A percentile compares a stretch with the other conserved stretches of the same genome.
These are phyloP conservation scores for Eublepharis macularius DNA, from an alignment of 2,113 vertebrate genomes.

Conservation along the genomic window DNA sequence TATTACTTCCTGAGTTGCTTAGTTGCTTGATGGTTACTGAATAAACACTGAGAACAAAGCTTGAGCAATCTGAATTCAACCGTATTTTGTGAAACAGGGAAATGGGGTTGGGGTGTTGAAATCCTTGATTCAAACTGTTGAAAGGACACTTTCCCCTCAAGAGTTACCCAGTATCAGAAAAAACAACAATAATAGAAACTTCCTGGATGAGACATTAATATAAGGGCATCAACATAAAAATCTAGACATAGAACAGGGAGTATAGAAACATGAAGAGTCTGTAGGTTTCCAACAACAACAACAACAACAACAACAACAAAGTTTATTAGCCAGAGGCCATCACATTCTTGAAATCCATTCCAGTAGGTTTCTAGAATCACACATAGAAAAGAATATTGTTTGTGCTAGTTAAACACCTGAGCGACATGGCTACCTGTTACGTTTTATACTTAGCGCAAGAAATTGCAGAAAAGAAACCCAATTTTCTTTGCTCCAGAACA, in stretches of 20 bases:
- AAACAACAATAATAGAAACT: neutral
- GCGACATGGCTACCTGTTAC: neutral
- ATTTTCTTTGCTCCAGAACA: neutral
- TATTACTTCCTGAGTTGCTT: neutral
- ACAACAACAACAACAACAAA: too few species aligned
- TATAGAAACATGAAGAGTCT: neutral
- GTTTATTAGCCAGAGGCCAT: too few species aligned
- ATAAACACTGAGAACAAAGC: neutral
- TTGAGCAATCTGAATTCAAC: neutral
- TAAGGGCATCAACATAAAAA: neutral
- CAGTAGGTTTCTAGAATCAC: too few species aligned
- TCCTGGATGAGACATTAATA: neutral
- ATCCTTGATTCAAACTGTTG: neutral
- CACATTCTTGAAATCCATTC: too few species aligned
- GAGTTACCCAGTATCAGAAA: neutral
- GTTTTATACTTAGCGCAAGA: neutral
- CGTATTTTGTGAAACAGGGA: neutral
- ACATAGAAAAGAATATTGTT: neutral
- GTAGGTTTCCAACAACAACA: too few species aligned
- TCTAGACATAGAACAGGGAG: neutral
- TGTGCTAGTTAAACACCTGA: neutral
- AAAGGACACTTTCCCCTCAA: neutral
- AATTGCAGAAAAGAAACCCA: neutral
- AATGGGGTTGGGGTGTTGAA: neutral
- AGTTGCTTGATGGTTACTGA: neutral